Percentiles rank a stretch among this genome's conserved stretches.
Evolutionary conservation across 2,113 vertebrate genomes (phyloP).

Genomic region (Channa argus): DNA sequence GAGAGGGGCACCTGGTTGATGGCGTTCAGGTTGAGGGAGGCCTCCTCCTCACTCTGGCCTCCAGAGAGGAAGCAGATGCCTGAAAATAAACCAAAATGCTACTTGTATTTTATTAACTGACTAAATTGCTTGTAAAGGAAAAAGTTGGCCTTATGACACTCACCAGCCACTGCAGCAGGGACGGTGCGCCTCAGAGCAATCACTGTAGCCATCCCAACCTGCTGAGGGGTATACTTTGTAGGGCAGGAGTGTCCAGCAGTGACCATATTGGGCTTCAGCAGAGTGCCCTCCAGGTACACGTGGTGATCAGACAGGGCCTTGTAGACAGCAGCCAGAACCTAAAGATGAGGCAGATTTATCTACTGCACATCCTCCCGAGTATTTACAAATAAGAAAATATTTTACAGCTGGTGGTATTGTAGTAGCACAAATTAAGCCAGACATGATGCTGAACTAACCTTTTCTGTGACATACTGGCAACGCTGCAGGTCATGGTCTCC

Average conservation of each 20-base stretch:
- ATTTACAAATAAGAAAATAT: neutral
- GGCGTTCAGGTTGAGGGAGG: slow-evolving; percentile 92
- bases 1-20: slow-evolving; percentile 92
- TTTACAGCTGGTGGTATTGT: neutral
- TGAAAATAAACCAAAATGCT: slow-evolving; percentile 56
- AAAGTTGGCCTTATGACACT: slow-evolving; percentile 9
- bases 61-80: slow-evolving; percentile 98
- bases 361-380: neutral
- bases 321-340: slow-evolving; percentile 96
- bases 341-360: neutral
- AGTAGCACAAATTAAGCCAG: neutral
- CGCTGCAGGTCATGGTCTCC: slow-evolving; percentile 92
- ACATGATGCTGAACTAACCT: slow-evolving; percentile 79
- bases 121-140: neutral
- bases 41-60: slow-evolving; percentile 98
- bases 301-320: slow-evolving; percentile 96
- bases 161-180: slow-evolving; percentile 94
- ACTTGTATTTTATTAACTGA: neutral
- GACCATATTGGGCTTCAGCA: slow-evolving; percentile 98
- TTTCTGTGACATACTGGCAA: slow-evolving; percentile 94
- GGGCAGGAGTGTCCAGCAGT: slow-evolving; percentile 91
- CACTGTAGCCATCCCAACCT: slow-evolving; percentile 93
- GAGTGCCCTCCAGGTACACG: slow-evolving; percentile 95
- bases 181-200: slow-evolving; percentile 92
- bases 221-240: slow-evolving; percentile 92